Evolutionary conservation across 2,797 vertebrate genomes (phyloP), one percentile per base, ranked within the genome.

Genomic region (Xenopus petersii): DNA sequence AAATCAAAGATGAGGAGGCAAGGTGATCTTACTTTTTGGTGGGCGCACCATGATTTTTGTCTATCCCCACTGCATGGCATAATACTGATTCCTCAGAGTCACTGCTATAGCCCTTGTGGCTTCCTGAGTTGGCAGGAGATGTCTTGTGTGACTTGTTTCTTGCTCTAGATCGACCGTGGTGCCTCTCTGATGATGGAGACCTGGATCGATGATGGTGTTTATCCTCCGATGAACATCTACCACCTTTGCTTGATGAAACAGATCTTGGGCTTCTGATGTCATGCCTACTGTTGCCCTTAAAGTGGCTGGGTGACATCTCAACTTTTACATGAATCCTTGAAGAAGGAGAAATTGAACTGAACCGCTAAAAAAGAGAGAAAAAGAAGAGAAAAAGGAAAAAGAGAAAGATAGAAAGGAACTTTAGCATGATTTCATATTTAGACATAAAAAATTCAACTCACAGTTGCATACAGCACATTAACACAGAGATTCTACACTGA

Each of bases 21-120:
- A 60, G 11, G 17, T 64, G 60, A 13, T n/a, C 93, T 93, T 90
- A 98, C 97, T 93, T 96, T 87, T 90, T 96, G 72, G 86, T 86
- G 56, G 91, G 92, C 13, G 88, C 81, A 56, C 81, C 86, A 74
- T 92, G 94, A 79, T 87, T 92, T 88, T 91, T 91, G 81, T 93
- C 87, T 0, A 82, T 75, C 70, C 84, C 82, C 3, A 81, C 80
- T 0, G 89, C 82, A 61, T 89, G 93, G 33, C 85, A 88, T 10
- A 80, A 80, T 21, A 6, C 75, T 1, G 87, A 87, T 33, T 84
- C 88, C 63, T 88, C 90, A 0, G 95, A 97, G 88, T 95, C 94
- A 58, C 94, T 96, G 93, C 95, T 98, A 84, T 83, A 91, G 83
- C 80, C 88, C 0, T 85, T 83, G 82, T 91, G 89, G 71, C 91